These are phyloP conservation scores for Rousettus leschenaultii DNA, from an alignment of 2,113 vertebrate species.

Conservation along the genomic window DNA sequence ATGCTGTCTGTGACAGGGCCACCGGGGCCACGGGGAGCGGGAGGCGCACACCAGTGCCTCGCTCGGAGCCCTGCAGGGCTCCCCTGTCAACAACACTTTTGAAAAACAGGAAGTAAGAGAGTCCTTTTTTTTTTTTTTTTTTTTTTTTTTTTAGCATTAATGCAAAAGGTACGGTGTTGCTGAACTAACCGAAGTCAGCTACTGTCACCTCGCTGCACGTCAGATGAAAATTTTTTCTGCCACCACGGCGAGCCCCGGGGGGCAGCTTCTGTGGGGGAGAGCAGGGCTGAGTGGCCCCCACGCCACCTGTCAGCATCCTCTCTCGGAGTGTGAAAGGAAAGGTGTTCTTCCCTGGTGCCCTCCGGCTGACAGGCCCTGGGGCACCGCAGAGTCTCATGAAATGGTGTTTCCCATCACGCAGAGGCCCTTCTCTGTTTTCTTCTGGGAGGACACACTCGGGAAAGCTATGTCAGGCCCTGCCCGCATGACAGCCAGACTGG, in stretches of 20 bases:
- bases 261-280: neutral
- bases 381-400: neutral
- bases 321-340: neutral
- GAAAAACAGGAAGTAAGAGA: slow-evolving; percentile 67
- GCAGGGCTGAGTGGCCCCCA: neutral
- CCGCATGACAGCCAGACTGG: neutral
- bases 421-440: slow-evolving; percentile 5
- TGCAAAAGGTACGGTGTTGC: neutral
- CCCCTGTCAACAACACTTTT: neutral
- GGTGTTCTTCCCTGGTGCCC: neutral
- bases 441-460: neutral
- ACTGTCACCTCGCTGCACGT: neutral
- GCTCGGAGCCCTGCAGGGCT: neutral
- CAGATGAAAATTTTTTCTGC: neutral
- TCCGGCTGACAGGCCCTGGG: neutral
- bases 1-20: neutral
- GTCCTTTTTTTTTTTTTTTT: neutral
- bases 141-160: neutral
- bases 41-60: neutral
- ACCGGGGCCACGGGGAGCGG: neutral
- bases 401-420: neutral
- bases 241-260: neutral
- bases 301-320: neutral
- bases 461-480: neutral
- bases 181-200: neutral